Evolutionary conservation across 2,797 vertebrate genomes (phyloP), one percentile per base, ranked within the genome.

Genomic region (Cyclopterus lumpus): DNA sequence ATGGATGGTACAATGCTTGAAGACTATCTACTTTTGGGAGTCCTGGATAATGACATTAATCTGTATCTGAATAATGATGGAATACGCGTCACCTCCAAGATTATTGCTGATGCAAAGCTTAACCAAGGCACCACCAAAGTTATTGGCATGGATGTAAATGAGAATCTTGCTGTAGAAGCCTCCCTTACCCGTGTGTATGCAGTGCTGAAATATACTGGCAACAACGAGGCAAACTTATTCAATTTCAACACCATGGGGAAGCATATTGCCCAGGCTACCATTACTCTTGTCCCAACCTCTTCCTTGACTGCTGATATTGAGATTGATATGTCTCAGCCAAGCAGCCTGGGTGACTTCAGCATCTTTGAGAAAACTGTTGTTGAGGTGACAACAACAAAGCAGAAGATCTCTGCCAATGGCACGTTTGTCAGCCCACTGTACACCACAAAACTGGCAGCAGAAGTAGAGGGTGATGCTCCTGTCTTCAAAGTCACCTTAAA

Each of bases 401-500:
- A 98, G 92, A 96, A 95, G 79, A 81, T 96, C 62, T 93, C 92
- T 22, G 88, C 90, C 82, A 93, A 64, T 70, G 83, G 67, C 54
- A 94, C 93, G 79, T 84, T 97, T 77, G 75, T 71, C 30, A 97
- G 95, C 22, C 96, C 97, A 48, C 26, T 98, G 40, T 97, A 97
- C 90, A 96, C 91, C 69, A 91, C 88, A 54, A 93, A 90, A 48
- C 91, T 96, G 92, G 89, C 54, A 57, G 68, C 86, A 72, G 95
- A 93, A 49, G 49, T 96, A 53, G 94, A 92, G 64, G 94, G 95
- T 48, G 89, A 81, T 58, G 87, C 71, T 16, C 93, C 95, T n/a
- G 86, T 89, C 46, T 77, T 96, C n/a, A 95, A 94, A 82, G 89
- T 91, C 32, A 91, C 84, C 32, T 54, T 96, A 16, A 95, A 96